Percentiles rank a stretch among this genome's conserved stretches.
These are phyloP conservation scores for Petrolisthes cinctipes DNA, from an alignment of 2,888 invertebrate genomes.

Conservation along the genomic window DNA sequence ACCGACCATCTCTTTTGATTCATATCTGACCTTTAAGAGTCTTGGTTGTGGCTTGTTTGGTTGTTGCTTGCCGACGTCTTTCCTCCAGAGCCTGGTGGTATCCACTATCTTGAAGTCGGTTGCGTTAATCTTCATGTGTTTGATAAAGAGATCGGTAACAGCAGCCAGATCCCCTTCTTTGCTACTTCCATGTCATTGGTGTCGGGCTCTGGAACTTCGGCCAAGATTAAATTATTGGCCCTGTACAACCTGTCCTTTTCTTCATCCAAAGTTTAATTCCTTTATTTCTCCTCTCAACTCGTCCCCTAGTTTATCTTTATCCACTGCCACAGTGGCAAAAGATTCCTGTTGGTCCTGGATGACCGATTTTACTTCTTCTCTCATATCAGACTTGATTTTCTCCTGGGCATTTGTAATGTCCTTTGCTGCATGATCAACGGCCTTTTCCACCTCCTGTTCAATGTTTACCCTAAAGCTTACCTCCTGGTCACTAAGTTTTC, in stretches of 20 bases:
- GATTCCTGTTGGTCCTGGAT: not conserved
- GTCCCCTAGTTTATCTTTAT: not conserved
- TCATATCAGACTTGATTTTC: not conserved
- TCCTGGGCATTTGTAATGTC: not conserved
- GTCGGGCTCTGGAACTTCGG: not conserved
- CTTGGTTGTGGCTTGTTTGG: not conserved
- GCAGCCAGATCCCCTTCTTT: not conserved
- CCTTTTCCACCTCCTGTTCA: not conserved
- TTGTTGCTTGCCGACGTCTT: too few relatives aligned
- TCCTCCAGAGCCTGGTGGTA: not conserved
- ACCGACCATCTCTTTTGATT: not conserved
- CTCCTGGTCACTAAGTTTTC: not conserved
- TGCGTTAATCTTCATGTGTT: not conserved
- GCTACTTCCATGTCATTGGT: not conserved
- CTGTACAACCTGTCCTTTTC: not conserved
- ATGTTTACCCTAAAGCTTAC: not conserved
- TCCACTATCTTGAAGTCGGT: not conserved
- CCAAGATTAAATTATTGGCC: too few relatives aligned
- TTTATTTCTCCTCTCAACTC: not conserved
- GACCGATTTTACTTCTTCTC: not conserved
- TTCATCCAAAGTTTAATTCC: not conserved
- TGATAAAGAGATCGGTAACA: not conserved
- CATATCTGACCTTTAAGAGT: not conserved
- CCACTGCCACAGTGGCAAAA: not conserved
- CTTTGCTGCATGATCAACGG: not conserved